Evolutionary conservation across 2,888 invertebrate genomes (phyloP), one percentile per base, ranked within the genome.

Genomic region (Resseliella maxima): DNA sequence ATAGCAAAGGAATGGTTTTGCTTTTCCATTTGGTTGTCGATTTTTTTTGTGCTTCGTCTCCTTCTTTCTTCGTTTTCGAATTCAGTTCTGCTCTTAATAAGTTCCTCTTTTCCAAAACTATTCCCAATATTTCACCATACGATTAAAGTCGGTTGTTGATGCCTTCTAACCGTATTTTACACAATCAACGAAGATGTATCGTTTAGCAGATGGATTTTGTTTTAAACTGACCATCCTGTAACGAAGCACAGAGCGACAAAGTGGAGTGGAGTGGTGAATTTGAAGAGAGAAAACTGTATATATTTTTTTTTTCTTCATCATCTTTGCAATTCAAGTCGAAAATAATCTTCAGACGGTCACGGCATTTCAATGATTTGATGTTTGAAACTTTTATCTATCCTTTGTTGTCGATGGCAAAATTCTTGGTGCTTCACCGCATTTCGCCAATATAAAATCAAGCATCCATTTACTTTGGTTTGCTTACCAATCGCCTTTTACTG

Each of bases 331-430:
- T 59, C 59, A 59, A 72, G 31, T 72, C n/a, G 31, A 31, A 72
- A 35, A 72, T 72, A 72, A 72, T 72, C 72, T 72, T 72, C 72
- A 72, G 72, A 72, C 72, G 72, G 72, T 72, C 31, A 72, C 72
- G 72, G 72, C 72, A 72, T 72, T 72, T 72, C 72, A 72, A 72
- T 72, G 72, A 72, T 72, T 72, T 72, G 72, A 72, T 72, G 72
- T 72, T 72, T 72, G 72, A 72, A 72, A 72, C 72, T 72, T 72
- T 72, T 72, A 72, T 72, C 72, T 72, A 27, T 72, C 15, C 5
- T 72, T 72, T 72, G 72, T 72, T 72, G 31, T 31, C 35, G 72
- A 31, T 1, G 72, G 0, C 15, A 72, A 72, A 18, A 5, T 59
- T 27, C 59, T 5, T 50, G 24, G 27, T 10, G 72, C 31, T 72